A percentile compares a stretch with the other conserved stretches of the same genome.
These are phyloP conservation scores for Scyliorhinus canicula DNA, from an alignment of 2,797 vertebrate species.

Conservation along the genomic window DNA sequence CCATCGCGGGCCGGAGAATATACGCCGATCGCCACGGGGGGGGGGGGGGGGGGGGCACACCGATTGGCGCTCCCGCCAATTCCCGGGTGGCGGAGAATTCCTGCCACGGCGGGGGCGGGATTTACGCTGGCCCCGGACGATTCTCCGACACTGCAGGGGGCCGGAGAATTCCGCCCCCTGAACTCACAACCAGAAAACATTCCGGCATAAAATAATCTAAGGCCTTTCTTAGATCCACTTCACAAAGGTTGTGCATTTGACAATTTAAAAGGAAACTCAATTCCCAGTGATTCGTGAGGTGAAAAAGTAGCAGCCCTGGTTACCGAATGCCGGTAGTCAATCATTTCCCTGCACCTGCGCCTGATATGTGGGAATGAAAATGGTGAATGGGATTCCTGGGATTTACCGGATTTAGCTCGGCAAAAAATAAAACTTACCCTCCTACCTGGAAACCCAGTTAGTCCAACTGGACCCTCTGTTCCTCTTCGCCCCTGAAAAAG, in stretches of 20 bases:
- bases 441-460: constrained; percentile 30
- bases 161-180: no score
- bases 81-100: no score
- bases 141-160: no score
- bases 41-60: no score
- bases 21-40: no score
- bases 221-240: not conserved
- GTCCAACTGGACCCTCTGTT: constrained; percentile 17
- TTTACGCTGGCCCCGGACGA: no score
- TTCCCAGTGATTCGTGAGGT: not conserved
- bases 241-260: not conserved
- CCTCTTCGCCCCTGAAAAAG: constrained; percentile 35
- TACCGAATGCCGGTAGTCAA: not conserved
- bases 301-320: not conserved
- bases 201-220: not conserved
- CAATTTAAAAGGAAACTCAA: not conserved
- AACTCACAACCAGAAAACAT: not conserved
- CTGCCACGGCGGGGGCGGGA: no score
- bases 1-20: no score
- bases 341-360: no score
- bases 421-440: constrained; percentile 35
- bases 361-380: not conserved
- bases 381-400: not conserved
- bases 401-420: not conserved
- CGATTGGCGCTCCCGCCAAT: no score